phyloP scores from a whole-genome alignment of 2,113 vertebrate genomes.

The Psittacula cyanocephala region DNA sequence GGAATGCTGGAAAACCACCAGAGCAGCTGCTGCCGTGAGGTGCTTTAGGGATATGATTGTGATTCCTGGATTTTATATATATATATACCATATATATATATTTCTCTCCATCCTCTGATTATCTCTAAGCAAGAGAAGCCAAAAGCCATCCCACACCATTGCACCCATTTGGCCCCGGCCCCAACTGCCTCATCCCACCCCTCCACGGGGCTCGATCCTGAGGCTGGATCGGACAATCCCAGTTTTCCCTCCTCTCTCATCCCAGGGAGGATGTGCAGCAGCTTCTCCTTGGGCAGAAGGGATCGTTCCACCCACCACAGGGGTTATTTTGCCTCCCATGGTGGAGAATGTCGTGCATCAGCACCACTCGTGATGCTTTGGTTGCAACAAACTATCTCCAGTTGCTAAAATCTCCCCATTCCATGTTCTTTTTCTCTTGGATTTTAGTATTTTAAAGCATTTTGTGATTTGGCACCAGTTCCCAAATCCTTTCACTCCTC shows the following conservation, averaged over 20 bases:
- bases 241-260: background rate
- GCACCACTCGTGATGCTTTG: rapidly evolving
- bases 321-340: background rate
- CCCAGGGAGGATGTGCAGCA: background rate
- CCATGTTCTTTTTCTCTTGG: background rate
- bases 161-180: conserved; percentile 43
- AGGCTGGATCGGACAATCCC: background rate
- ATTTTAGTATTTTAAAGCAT: background rate
- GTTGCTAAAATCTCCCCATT: background rate
- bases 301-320: rapidly evolving
- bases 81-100: background rate
- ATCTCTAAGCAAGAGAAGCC: conserved; percentile 9
- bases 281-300: background rate
- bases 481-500: background rate
- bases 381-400: background rate
- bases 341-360: background rate
- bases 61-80: background rate
- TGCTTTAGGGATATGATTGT: background rate
- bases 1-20: background rate
- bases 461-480: background rate
- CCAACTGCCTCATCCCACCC: background rate
- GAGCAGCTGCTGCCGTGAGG: background rate
- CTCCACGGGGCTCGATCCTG: background rate
- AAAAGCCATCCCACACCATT: background rate
- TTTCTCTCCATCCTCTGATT: background rate